Percentiles rank a stretch among this genome's conserved stretches.
phyloP scores from a whole-genome alignment of 1,140 invertebrate genomes.

The Drosophila suzukii region DNA sequence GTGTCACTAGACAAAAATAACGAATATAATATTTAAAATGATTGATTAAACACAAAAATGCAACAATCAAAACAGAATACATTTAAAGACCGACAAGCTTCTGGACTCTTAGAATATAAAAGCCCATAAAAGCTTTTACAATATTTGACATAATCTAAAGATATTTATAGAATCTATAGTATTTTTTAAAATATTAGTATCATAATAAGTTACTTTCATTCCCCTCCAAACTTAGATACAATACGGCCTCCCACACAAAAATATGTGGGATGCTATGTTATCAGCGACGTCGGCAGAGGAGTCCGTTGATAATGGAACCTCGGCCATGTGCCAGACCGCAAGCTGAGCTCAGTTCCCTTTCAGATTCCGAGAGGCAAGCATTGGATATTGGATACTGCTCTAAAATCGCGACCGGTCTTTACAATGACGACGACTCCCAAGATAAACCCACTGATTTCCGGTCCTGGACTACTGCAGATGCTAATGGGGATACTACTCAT shows the following conservation, averaged over 20 bases:
- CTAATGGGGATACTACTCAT: conserved; percentile 29
- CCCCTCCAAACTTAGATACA: background rate
- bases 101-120: no score
- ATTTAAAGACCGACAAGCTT: no score
- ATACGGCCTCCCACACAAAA: conserved; percentile 9
- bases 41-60: no score
- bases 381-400: conserved; percentile 1
- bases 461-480: conserved; percentile 35
- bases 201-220: no score
- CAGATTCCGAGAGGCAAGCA: conserved; percentile 34
- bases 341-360: conserved; percentile 39
- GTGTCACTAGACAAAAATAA: no score
- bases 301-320: conserved; percentile 6
- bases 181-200: no score
- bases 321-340: conserved; percentile 54
- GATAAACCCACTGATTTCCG: conserved; percentile 68
- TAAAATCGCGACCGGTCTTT: background rate
- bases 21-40: no score
- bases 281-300: conserved; percentile 2
- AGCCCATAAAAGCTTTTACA: no score
- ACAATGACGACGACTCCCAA: conserved; percentile 44
- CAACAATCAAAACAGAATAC: no score
- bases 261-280: conserved; percentile 22
- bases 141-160: no score
- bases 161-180: no score